Evolutionary conservation across 2,888 invertebrate species (phyloP).

Genomic region (Andrena hattorfiana): DNA sequence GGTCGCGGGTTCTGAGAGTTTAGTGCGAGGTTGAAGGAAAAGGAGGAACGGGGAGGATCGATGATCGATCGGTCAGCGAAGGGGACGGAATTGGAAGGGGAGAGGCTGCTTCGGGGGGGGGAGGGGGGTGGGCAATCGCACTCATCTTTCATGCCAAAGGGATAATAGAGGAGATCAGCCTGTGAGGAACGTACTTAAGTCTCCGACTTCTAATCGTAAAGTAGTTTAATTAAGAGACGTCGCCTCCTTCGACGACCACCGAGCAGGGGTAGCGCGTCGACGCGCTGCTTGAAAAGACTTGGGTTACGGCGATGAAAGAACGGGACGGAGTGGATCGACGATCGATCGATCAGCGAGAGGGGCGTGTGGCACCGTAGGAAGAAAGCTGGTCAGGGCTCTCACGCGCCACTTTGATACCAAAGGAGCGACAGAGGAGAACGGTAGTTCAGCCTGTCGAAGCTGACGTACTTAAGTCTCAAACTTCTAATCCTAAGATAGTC

Average conservation of each 20-base stretch:
- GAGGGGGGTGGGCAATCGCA: background rate
- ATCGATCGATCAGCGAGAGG: constrained; percentile 23
- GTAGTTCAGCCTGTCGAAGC: constrained; percentile 9
- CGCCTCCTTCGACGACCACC: too few species aligned
- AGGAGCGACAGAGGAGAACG: background rate
- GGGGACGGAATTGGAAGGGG: background rate
- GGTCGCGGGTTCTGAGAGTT: constrained; percentile 2
- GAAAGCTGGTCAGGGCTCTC: constrained; percentile 45
- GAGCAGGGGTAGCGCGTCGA: too few species aligned
- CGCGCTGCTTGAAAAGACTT: background rate
- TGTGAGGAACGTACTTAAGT: background rate
- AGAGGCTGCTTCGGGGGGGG: background rate
- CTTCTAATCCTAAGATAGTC: constrained; percentile 19
- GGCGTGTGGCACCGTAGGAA: background rate
- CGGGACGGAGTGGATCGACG: constrained; percentile 48
- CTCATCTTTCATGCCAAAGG: background rate
- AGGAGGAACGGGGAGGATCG: background rate
- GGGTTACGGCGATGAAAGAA: constrained; percentile 8
- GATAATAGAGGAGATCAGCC: background rate
- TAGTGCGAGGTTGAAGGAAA: background rate
- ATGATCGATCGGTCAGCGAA: background rate
- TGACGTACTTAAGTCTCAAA: constrained; percentile 29
- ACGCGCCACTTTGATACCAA: constrained; percentile 26
- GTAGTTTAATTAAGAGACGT: background rate
- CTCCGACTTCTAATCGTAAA: background rate